Evolutionary conservation across 2,888 invertebrate genomes (phyloP).

Genomic region (Buathra laborator): DNA sequence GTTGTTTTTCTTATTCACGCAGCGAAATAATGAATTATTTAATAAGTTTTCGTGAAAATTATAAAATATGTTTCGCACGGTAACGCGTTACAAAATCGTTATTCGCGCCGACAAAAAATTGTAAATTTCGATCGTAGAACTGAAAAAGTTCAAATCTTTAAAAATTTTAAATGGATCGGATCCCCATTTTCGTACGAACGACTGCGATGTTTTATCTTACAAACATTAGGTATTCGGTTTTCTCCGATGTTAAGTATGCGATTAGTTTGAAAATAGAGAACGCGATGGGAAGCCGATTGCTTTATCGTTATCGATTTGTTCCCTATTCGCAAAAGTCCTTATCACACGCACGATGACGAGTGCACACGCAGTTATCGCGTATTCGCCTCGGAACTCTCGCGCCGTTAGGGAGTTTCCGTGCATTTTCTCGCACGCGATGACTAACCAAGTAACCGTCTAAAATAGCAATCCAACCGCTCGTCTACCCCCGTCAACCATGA

Average conservation of each 20-base stretch:
- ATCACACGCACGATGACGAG: slow-evolving; percentile 48
- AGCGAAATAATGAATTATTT: too few relatives aligned
- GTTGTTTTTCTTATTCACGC: too few relatives aligned
- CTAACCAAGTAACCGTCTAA: slow-evolving; percentile 27
- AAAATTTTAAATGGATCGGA: too few relatives aligned
- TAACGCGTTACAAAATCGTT: too few relatives aligned
- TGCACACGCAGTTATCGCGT: slow-evolving; percentile 2
- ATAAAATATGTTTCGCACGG: too few relatives aligned
- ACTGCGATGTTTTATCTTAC: background rate
- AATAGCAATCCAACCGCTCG: slow-evolving; percentile 29
- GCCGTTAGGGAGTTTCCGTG: slow-evolving; percentile 27
- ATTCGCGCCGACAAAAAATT: too few relatives aligned
- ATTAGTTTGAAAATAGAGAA: slow-evolving; percentile 26
- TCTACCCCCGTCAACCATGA: slow-evolving; percentile 23
- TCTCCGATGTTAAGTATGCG: background rate
- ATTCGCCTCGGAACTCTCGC: background rate
- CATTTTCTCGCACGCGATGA: slow-evolving; percentile 57
- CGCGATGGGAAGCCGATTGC: slow-evolving; percentile 9
- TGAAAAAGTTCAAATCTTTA: too few relatives aligned
- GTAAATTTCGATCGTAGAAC: too few relatives aligned
- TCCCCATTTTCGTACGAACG: too few relatives aligned
- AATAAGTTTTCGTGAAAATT: too few relatives aligned
- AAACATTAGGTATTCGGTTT: background rate
- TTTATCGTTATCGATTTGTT: slow-evolving; percentile 49
- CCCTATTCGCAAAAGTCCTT: slow-evolving; percentile 41